Base-by-base conservation (phyloP, 1,140 invertebrate genomes). In the Zophobas atratus region DNA sequence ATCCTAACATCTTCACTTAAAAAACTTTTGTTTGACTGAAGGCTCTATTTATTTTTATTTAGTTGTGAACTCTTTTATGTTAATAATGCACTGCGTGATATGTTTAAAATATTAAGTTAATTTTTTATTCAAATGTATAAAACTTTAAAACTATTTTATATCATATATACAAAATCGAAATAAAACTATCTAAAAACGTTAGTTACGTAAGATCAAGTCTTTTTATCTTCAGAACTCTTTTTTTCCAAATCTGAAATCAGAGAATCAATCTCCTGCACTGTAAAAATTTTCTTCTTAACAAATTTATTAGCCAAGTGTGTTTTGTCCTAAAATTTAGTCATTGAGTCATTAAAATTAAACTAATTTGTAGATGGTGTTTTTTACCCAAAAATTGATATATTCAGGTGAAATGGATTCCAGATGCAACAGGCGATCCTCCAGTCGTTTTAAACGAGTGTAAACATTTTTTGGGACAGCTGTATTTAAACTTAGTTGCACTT, bases 341-440 rank as follows among this genome's bases (percentile, higher is more conserved):
- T 20, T 20, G 20, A 20, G 20, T 20, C 20, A 20, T 20, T 20
- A 20, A 20, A 20, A 20, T 20, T 20, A 20, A 20, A 20, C 20
- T 20, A 20, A 20, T 20, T 20, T 20, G 20, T 20, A 20, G 20
- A 20, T 20, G 20, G 20, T 20, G 20, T 20, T 20, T 20, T 67
- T 88, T 88, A 92, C 91, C 90, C 89, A 92, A 87, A 92, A 90
- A 55, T 89, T 86, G 73, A 89, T 89, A 80, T 94, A 94, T 85
- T 94, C 93, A 0, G 93, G 93, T 32, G 92, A 94, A 79, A 92
- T 84, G 33, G 92, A 89, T 87, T 94, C 93, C 33, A 94, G 84
- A 79, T 89, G 87, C 39, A 93, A 84, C 78, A 94, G 88, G 79
- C 90, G 86, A 82, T 93, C 88, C 86, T 94, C 93, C 5, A 94